Evolutionary conservation across 2,113 vertebrate species (phyloP), one percentile per base, ranked within the genome.

Genomic region (Hypocryptadius cinnamomeus): DNA sequence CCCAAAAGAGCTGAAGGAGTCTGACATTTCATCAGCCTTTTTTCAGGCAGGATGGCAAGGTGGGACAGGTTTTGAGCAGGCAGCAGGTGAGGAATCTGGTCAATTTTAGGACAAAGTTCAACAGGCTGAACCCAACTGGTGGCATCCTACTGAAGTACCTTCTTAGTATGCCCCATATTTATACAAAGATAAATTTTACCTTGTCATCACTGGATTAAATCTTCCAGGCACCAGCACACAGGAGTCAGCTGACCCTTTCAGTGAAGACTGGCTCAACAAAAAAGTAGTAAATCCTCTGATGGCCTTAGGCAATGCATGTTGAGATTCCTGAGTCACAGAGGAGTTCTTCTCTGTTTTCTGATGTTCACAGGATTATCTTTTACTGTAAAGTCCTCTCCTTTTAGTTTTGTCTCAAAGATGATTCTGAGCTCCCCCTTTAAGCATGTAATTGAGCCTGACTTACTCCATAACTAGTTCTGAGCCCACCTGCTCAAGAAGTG

Each of bases 1-100:
- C 5, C 20, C 18, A 6, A 79, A 74, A 44, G 35, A 82, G 23
- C 11, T 33, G 18, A 79, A 53, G 71, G 11, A n/a, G 27, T 74
- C 23, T 90, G 64, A 53, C 19, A 84, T 23, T 3, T 84, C 42
- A 60, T n/a, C 30, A 57, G n/a, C 14, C 17, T 78, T 39, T 47
- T 65, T 20, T 15, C 0, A 3, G 25, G 12, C 1, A 1, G 10
- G 12, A 12, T 2, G 3, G 8, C 13, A 2, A 10, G 14, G n/a
- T 18, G 5, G 4, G 4, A 45, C 11, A 60, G 12, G 4, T 25
- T 63, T 79, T 48, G 44, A 44, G 25, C 10, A 82, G 24, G 47
- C 17, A 63, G 40, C 35, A 50, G 23, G 5, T 56, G 8, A 19
- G 18, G 5, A 9, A 15, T 22, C 13, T 37, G 23, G 28, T 80